Conservation (phyloP, 2,888 invertebrate species). For the Nudaria mundana region DNA sequence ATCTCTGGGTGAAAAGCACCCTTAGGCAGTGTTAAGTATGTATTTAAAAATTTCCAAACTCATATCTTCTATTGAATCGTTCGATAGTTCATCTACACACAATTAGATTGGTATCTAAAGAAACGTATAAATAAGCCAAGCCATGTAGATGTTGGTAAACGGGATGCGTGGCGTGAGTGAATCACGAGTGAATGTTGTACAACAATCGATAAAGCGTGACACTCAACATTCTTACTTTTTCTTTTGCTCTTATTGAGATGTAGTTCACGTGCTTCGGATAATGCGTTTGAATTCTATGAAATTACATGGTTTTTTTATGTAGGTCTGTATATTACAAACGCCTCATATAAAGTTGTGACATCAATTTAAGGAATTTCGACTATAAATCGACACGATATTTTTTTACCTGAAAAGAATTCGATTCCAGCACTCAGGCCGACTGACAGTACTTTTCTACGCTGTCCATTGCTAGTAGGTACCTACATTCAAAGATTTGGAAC, state of each 20-base stretch:
- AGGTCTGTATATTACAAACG: too few relatives aligned
- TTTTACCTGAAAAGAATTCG: too few relatives aligned
- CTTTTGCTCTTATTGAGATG: constrained; percentile 44
- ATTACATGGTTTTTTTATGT: too few relatives aligned
- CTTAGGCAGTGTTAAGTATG: too few relatives aligned
- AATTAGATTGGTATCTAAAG: constrained; percentile 18
- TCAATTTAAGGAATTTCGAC: too few relatives aligned
- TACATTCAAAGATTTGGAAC: too few relatives aligned
- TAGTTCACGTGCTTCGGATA: neutral
- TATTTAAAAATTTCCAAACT: constrained; percentile 6
- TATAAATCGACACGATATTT: too few relatives aligned
- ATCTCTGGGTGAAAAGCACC: too few relatives aligned
- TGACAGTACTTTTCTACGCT: too few relatives aligned
- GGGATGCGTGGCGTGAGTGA: constrained; percentile 38
- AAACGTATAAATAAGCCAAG: constrained; percentile 3
- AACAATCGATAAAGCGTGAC: constrained; percentile 47
- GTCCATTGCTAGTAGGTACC: too few relatives aligned
- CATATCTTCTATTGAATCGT: constrained; percentile 1
- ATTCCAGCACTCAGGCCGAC: too few relatives aligned
- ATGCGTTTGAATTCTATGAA: neutral
- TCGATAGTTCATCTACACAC: constrained; percentile 19
- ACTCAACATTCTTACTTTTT: constrained; percentile 43
- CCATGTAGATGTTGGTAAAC: constrained; percentile 7
- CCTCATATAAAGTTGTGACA: too few relatives aligned
- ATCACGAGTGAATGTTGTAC: constrained; percentile 40